phyloP scores from a whole-genome alignment of 1,140 invertebrate species.

The Drosophila azteca region DNA sequence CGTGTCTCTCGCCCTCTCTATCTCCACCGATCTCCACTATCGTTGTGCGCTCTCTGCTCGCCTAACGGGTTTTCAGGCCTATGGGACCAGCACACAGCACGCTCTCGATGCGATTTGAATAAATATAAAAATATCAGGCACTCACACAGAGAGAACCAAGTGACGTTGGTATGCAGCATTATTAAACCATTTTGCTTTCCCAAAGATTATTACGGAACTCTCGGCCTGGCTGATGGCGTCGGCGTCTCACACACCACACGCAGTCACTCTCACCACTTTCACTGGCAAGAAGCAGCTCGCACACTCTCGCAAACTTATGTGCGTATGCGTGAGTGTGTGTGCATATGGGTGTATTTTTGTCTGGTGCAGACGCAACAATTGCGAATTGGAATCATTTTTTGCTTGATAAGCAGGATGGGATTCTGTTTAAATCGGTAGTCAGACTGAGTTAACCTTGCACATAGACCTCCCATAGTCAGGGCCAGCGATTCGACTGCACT shows the following conservation, averaged over 20 bases:
- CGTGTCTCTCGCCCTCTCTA: slow-evolving; percentile 66
- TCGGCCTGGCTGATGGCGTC: slow-evolving; percentile 42
- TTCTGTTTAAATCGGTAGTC: slow-evolving; percentile 4
- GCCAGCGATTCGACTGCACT: slow-evolving; percentile 34
- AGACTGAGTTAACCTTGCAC: slow-evolving; percentile 2
- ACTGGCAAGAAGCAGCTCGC: slow-evolving; percentile 55
- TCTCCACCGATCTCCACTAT: slow-evolving; percentile 35
- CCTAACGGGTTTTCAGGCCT: slow-evolving; percentile 68
- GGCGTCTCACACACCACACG: not conserved
- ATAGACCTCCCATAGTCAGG: not conserved
- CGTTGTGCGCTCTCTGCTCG: slow-evolving; percentile 35
- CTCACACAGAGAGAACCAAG: slow-evolving; percentile 10
- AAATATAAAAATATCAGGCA: slow-evolving; percentile 31
- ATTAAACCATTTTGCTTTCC: slow-evolving; percentile 44
- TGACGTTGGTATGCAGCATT: slow-evolving; percentile 4
- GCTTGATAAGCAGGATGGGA: no score
- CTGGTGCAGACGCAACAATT: slow-evolving; percentile 56
- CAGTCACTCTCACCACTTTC: slow-evolving; percentile 71
- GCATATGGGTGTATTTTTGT: slow-evolving; percentile 29
- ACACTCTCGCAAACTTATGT: slow-evolving; percentile 3
- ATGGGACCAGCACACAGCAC: not conserved
- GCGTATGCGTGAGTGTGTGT: slow-evolving; percentile 17
- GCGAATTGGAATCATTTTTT: slow-evolving; percentile 44
- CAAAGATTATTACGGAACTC: slow-evolving; percentile 68
- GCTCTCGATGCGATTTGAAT: slow-evolving; percentile 59